Evolutionary conservation across 1,140 invertebrate genomes (phyloP).

Genomic region (Dinothrombium tinctorium): DNA sequence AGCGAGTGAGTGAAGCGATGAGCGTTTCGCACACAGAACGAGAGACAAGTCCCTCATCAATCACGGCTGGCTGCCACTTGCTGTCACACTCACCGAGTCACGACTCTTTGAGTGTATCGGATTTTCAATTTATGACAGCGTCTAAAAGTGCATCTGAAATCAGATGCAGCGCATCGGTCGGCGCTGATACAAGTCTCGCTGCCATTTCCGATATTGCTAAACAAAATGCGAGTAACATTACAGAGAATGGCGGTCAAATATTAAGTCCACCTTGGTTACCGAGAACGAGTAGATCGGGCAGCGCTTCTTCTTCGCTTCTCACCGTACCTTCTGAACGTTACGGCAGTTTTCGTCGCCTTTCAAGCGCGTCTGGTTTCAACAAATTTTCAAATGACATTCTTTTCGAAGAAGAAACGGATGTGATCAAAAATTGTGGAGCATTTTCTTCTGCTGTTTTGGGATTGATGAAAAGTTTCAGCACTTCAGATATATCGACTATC

Average conservation of each 20-base stretch:
- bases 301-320: background rate
- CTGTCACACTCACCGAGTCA: too few species aligned
- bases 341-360: background rate
- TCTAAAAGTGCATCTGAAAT: conserved; percentile 1
- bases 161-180: background rate
- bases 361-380: background rate
- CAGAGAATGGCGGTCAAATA: background rate
- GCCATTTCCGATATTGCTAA: background rate
- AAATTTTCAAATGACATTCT: conserved; percentile 32
- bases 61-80: too few species aligned
- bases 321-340: conserved; percentile 3
- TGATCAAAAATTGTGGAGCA: conserved; percentile 45
- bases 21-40: too few species aligned
- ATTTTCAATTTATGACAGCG: background rate
- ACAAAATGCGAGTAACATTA: background rate
- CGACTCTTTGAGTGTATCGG: too few species aligned
- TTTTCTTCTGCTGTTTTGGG: conserved; percentile 38
- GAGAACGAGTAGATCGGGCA: background rate
- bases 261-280: background rate
- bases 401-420: conserved; percentile 47
- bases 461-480: conserved; percentile 52
- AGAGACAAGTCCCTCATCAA: too few species aligned
- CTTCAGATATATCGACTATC: conserved; percentile 35
- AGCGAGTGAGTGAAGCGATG: too few species aligned
- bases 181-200: background rate